Conservation (phyloP, 2,113 vertebrate genomes). For the Sula dactylatra region DNA sequence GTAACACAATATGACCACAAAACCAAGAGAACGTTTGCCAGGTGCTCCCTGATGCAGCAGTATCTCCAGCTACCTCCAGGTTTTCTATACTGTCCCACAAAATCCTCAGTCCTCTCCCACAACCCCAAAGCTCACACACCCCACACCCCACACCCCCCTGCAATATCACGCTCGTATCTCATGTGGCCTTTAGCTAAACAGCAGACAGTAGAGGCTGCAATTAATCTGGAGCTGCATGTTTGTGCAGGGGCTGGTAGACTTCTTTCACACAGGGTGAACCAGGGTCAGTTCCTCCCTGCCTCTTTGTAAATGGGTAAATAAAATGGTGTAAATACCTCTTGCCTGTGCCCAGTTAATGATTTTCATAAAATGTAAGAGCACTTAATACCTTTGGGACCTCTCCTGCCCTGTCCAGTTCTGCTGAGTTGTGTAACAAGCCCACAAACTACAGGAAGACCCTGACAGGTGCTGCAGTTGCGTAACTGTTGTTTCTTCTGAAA, state of each 20-base stretch:
- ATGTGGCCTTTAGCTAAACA: background rate
- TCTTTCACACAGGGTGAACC: fast-evolving
- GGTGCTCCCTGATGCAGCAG: background rate
- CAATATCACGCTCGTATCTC: background rate
- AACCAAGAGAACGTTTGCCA: background rate
- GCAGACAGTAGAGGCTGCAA: background rate
- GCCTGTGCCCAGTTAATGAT: background rate
- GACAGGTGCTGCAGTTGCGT: fast-evolving
- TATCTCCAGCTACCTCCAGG: background rate
- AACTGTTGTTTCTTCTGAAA: background rate
- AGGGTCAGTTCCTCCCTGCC: background rate
- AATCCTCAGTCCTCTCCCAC: background rate
- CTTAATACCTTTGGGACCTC: background rate
- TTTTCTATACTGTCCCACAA: background rate
- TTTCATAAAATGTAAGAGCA: background rate
- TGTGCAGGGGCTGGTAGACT: background rate
- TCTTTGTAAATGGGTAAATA: background rate
- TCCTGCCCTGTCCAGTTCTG: background rate
- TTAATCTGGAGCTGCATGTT: background rate
- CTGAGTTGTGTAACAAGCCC: background rate
- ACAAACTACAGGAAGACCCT: background rate
- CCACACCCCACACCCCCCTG: fast-evolving
- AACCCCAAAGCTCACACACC: background rate
- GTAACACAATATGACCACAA: background rate
- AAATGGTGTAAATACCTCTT: background rate